Conservation (phyloP, 23 tunicate species). For the Trididemnum clinides region DNA sequence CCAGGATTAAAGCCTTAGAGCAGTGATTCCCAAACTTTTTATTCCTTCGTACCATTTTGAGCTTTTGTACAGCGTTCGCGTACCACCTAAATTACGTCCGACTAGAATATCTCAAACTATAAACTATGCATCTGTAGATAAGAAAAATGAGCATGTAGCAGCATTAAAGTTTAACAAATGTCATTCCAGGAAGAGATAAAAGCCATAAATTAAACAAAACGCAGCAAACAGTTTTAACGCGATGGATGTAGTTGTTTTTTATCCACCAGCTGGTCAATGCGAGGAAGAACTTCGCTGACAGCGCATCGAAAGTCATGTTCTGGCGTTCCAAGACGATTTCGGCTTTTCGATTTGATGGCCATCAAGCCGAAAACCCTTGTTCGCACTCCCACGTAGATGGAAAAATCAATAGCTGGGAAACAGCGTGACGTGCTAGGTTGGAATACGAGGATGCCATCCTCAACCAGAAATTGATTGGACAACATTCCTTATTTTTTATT, state of each 20-base stretch:
- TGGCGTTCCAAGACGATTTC: conserved; percentile 59
- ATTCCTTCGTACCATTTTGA: conserved; percentile 46
- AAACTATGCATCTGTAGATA: conserved; percentile 10
- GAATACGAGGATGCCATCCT: conserved; percentile 50
- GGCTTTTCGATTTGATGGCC: conserved; percentile 57
- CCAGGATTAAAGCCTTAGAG: no score
- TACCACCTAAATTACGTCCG: conserved; percentile 42
- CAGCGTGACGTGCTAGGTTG: conserved; percentile 53
- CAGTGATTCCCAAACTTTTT: conserved; percentile 67
- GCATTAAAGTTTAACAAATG: conserved; percentile 29
- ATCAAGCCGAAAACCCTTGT: conserved; percentile 60
- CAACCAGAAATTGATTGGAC: conserved; percentile 73
- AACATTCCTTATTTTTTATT: conserved; percentile 51
- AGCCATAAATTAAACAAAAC: conserved; percentile 39
- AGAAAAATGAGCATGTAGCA: conserved; percentile 13
- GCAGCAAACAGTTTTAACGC: conserved; percentile 45
- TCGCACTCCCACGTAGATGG: conserved; percentile 72
- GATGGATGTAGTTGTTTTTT: conserved; percentile 69
- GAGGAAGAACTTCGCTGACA: conserved; percentile 65
- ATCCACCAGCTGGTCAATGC: conserved; percentile 62
- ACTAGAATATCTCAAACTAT: background rate
- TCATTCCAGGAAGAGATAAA: conserved; percentile 18
- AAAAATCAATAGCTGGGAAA: conserved; percentile 56
- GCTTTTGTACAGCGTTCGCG: conserved; percentile 54
- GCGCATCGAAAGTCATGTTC: conserved; percentile 74